Evolutionary conservation across 1,140 invertebrate species (phyloP), one percentile per base, ranked within the genome.

Genomic region (Hestina assimilis): DNA sequence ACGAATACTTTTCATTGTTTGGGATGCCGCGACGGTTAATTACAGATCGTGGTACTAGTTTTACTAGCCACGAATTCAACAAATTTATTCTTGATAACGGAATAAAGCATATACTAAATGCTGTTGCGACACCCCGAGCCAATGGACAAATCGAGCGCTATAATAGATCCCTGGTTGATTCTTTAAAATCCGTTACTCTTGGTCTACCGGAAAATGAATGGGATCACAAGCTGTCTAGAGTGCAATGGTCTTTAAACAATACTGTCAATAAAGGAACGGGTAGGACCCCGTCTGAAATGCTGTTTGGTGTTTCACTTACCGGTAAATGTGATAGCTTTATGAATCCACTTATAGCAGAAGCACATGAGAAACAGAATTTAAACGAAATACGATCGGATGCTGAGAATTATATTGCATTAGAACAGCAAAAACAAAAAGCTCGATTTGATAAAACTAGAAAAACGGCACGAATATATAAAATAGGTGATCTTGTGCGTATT

Each of bases 81-180:
- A 29, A 45, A 1, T 54, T 54, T 24, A 15, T n/a, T 12, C 2
- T 1, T 4, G 9, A 14, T 28, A 19, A 11, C 7, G 41, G 41
- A 14, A 54, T 54, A 8, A 31, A 35, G 15, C 51, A 54, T 9
- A 33, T 53, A 0, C 8, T 53, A 9, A 54, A 54, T 31, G 26
- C 51, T 9, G 40, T 53, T 0, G 38, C 51, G 2, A 43, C 51
- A 0, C 51, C 51, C 0, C 17, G 41, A 17, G 51, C 51, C 3
- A 53, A 43, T n/a, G 51, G 51, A 0, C 51, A 53, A 14, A 24
- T 53, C 5, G 51, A 53, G 9, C 26, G 51, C 3, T 53, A 23
- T 14, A 53, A 53, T 21, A 7, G 40, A 5, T 43, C 51, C 0
- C 7, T 51, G 1, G 11, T 40, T 8, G 23, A 40, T 8, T 12